Evolutionary conservation across 2,113 vertebrate species (phyloP), one percentile per base, ranked within the genome.

Genomic region (Pionites leucogaster): DNA sequence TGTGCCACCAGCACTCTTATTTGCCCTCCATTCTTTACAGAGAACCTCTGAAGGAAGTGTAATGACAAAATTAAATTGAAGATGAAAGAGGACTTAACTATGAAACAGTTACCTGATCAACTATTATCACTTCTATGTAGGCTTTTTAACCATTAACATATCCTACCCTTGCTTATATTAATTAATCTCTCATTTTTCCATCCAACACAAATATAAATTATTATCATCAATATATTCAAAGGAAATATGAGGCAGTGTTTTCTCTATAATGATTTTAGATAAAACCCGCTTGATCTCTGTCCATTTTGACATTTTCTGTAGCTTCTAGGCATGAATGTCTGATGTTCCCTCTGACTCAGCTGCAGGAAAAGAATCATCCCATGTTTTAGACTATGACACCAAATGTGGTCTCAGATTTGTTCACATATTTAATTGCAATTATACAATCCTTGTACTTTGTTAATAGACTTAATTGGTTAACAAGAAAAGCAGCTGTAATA

Each of bases 341-440:
- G 37, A 5, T 57, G 5, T 49, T 90, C 39, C 35, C 29, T 70
- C 86, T 93, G 81, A 47, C 24, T 86, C 24, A 69, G 53, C 24
- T 69, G 15, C 10, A 46, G 28, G 44, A 47, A 35, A 72, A 68
- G 70, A 37, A 33, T 44, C 67, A 25, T 22, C 27, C 20, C 64
- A 39, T 53, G 39, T 60, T 77, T 88, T 42, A 67, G 75, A 57
- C 37, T 72, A 13, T 55, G 31, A 15, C 52, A 64, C 59, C 57
- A 15, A 49, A 52, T 44, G 22, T 62, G 69, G 64, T 70, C 46
- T 94, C 11, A 70, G 37, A 53, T 92, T 60, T 95, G n/a, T 71
- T 96, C 52, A 85, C 79, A 86, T 44, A 46, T 67, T 92, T 90
- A 94, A 75, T 92, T 92, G 17, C 64, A 95, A 63, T 95, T 90